Conservation (phyloP, 2,113 vertebrate species). For the Heterotis niloticus region DNA sequence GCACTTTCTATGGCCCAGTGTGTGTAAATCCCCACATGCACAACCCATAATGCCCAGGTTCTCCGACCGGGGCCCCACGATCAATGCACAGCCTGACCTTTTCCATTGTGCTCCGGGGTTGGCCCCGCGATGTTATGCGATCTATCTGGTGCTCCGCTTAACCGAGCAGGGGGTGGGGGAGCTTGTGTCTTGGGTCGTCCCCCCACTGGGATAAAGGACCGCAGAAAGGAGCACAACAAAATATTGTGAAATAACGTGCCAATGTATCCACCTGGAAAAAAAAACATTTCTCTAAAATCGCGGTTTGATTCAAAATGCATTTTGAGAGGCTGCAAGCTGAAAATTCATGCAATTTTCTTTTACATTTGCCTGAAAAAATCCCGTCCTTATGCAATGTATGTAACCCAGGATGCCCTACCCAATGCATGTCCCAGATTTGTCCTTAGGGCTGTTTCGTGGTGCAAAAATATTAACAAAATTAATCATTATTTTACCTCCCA, state of each 20-base stretch:
- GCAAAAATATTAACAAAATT: too few species aligned
- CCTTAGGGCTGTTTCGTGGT: too few species aligned
- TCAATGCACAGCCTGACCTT: slow-evolving; percentile 72
- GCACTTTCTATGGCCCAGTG: slow-evolving; percentile 63
- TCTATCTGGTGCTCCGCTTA: slow-evolving; percentile 62
- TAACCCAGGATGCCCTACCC: too few species aligned
- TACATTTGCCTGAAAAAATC: too few species aligned
- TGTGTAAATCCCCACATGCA: slow-evolving; percentile 61
- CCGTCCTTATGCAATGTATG: too few species aligned
- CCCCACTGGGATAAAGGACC: slow-evolving; percentile 50
- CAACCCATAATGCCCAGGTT: slow-evolving; percentile 62
- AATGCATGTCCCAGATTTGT: too few species aligned
- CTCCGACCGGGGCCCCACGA: slow-evolving; percentile 65
- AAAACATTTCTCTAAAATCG: slow-evolving; percentile 56
- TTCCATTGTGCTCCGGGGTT: slow-evolving; percentile 63
- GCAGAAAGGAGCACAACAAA: slow-evolving; percentile 65
- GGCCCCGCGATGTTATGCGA: slow-evolving; percentile 67
- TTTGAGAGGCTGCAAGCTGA: slow-evolving; percentile 1
- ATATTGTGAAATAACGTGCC: slow-evolving; percentile 50
- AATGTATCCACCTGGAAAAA: slow-evolving; percentile 60
- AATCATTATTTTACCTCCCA: too few species aligned
- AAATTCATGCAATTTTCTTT: neutral
- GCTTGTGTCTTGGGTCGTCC: slow-evolving; percentile 62
- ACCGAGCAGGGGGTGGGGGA: slow-evolving; percentile 56
- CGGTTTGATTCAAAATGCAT: slow-evolving; percentile 33